These are phyloP conservation scores for Colaptes auratus DNA, from an alignment of 2,113 vertebrate genomes.

Conservation along the genomic window DNA sequence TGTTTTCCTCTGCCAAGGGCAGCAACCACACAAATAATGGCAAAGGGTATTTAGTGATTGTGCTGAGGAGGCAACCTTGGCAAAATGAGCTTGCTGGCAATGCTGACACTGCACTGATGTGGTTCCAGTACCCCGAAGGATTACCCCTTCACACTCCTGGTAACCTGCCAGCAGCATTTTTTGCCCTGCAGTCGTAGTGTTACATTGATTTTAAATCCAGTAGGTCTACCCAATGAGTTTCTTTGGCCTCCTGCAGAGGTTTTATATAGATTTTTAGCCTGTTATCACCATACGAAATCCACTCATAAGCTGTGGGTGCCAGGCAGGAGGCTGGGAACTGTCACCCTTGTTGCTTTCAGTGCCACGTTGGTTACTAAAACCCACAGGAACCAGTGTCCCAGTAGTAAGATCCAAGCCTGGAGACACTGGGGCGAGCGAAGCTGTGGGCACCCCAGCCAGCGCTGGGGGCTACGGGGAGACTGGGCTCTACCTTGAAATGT, in stretches of 20 bases:
- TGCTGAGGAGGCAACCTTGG: fast-evolving
- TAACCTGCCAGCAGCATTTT: not conserved
- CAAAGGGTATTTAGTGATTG: not conserved
- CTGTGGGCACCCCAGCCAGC: not conserved
- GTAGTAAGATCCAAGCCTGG: too few relatives aligned
- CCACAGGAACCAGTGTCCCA: not conserved
- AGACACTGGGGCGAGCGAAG: not conserved
- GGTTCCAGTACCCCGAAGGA: not conserved
- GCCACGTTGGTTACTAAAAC: not conserved
- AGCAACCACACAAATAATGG: not conserved
- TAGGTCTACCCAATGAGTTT: not conserved
- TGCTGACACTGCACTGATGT: fast-evolving
- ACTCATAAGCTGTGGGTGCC: not conserved
- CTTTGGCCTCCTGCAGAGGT: not conserved
- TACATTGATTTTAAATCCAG: not conserved
- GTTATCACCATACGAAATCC: not conserved
- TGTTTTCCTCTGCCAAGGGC: not conserved
- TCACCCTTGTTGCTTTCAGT: not conserved
- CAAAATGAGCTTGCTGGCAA: not conserved
- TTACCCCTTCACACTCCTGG: not conserved
- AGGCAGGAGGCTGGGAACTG: not conserved
- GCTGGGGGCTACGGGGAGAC: not conserved
- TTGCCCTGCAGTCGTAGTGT: not conserved
- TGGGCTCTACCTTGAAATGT: not conserved
- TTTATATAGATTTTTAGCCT: not conserved